Conservation (phyloP, 2,888 invertebrate genomes). For the Ernsta delagoae region DNA sequence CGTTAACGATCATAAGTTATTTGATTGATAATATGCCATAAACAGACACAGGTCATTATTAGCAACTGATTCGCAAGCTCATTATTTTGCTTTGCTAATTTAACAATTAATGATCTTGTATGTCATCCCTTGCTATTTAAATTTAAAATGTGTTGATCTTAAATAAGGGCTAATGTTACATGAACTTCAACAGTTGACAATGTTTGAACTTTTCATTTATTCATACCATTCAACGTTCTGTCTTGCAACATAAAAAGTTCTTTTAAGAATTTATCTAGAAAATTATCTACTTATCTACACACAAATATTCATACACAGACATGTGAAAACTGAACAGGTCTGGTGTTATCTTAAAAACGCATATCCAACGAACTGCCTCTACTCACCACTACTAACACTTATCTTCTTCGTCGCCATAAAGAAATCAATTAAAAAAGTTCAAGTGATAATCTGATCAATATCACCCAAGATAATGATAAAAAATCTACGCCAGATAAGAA, state of each 20-base stretch:
- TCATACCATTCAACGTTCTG: no score
- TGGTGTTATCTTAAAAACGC: conserved; percentile 20
- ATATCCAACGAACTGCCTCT: conserved; percentile 16
- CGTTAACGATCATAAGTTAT: conserved; percentile 29
- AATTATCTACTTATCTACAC: conserved; percentile 4
- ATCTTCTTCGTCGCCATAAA: conserved; percentile 31
- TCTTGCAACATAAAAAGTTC: no score
- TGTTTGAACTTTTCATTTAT: no score
- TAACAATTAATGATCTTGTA: not conserved
- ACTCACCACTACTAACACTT: conserved; percentile 9
- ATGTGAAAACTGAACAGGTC: not conserved
- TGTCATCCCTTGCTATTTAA: not conserved
- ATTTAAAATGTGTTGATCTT: not conserved
- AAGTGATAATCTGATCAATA: conserved; percentile 36
- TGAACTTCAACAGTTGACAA: no score
- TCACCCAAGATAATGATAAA: conserved; percentile 31
- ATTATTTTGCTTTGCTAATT: not conserved
- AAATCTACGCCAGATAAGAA: conserved; percentile 32
- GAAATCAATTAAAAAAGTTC: conserved; percentile 35
- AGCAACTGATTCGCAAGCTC: conserved; percentile 8
- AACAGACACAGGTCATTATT: conserved; percentile 6
- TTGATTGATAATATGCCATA: conserved; percentile 19
- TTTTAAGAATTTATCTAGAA: not conserved
- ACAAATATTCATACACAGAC: conserved; percentile 5
- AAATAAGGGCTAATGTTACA: no score